Conservation (phyloP, 2,797 vertebrate species). For the Emydoidea blandingii region DNA sequence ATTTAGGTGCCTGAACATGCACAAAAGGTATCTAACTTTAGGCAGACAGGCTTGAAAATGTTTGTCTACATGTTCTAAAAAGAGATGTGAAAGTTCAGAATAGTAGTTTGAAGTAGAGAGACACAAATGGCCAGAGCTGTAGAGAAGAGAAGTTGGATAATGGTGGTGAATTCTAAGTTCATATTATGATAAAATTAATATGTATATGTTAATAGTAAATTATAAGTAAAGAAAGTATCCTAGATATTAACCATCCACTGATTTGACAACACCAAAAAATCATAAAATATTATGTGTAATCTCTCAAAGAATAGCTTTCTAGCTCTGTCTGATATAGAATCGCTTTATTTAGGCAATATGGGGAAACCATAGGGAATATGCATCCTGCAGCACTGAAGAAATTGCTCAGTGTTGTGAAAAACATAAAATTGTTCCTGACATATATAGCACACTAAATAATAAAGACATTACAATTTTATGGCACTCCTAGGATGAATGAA, state of each 20-base stretch:
- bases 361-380: constrained; percentile 46
- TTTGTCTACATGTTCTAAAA: constrained; percentile 54
- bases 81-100: constrained; percentile 24
- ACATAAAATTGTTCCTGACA: constrained; percentile 54
- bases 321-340: constrained; percentile 38
- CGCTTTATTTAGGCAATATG: constrained; percentile 66
- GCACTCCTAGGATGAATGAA: constrained; percentile 62
- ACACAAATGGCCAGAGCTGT: constrained; percentile 52
- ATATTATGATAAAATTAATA: constrained; percentile 63
- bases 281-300: constrained; percentile 35
- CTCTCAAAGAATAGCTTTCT: constrained; percentile 45
- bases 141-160: constrained; percentile 56
- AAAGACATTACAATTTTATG: constrained; percentile 73
- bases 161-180: constrained; percentile 43
- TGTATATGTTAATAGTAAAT: constrained; percentile 66
- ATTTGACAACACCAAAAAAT: not conserved
- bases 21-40: not conserved
- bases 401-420: constrained; percentile 17
- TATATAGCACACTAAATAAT: constrained; percentile 68
- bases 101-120: constrained; percentile 63
- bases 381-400: constrained; percentile 55
- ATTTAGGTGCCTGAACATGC: not conserved
- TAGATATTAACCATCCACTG: constrained; percentile 66
- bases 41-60: not conserved
- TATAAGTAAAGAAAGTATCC: constrained; percentile 62